Evolutionary conservation across 2,113 vertebrate species (phyloP).

Genomic region (Gobius niger): DNA sequence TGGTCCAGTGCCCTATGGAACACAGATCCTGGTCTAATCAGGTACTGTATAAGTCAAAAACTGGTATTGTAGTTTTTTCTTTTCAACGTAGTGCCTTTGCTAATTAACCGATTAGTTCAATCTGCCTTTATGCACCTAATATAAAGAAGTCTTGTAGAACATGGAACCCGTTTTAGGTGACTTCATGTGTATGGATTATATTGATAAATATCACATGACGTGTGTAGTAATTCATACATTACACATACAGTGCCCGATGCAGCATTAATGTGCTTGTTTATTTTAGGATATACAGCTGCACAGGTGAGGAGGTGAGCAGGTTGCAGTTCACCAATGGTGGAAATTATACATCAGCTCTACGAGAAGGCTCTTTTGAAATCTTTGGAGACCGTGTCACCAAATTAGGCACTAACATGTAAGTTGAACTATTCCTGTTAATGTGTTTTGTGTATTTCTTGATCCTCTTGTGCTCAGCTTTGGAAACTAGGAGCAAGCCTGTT

Average conservation of each 20-base stretch:
- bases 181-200: constrained; percentile 22
- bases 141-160: constrained; percentile 43
- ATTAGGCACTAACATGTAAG: constrained; percentile 97
- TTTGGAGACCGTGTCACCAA: constrained; percentile 93
- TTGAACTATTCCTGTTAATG: not conserved
- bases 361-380: constrained; percentile 92
- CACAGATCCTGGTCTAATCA: constrained; percentile 88
- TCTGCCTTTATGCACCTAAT: constrained; percentile 47
- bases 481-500: no score
- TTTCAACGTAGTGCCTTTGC: constrained; percentile 1
- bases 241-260: not conserved
- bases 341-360: constrained; percentile 81
- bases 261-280: not conserved
- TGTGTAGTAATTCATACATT: no score
- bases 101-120: constrained; percentile 28
- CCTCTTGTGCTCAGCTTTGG: not conserved
- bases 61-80: constrained; percentile 1
- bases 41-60: constrained; percentile 70
- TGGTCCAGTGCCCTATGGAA: constrained; percentile 90
- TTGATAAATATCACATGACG: constrained; percentile 17
- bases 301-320: constrained; percentile 84
- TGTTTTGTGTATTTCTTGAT: not conserved
- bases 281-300: constrained; percentile 83
- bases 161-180: constrained; percentile 46
- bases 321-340: constrained; percentile 83